Evolutionary conservation across 2,113 vertebrate genomes (phyloP).

Genomic region (Cariama cristata): DNA sequence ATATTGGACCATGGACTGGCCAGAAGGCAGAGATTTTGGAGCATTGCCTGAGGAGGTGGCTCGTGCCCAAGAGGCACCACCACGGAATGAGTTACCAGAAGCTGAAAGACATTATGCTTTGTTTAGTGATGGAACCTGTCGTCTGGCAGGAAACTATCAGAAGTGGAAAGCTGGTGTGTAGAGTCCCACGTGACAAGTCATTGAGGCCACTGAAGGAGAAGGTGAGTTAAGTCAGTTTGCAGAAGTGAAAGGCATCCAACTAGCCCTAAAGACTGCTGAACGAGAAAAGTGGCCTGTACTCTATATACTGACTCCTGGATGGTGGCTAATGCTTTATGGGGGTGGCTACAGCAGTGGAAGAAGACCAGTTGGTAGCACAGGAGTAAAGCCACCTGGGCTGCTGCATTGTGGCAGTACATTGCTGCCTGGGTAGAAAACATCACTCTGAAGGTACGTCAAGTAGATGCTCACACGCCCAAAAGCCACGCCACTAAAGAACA

Average conservation of each 20-base stretch:
- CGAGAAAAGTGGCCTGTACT: neutral
- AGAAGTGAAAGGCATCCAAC: neutral
- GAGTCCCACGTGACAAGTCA: neutral
- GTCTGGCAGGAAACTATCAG: neutral
- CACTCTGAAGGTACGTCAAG: neutral
- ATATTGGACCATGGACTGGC: neutral
- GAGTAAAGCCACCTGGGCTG: neutral
- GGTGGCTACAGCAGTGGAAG: neutral
- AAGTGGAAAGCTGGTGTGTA: neutral
- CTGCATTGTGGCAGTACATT: neutral
- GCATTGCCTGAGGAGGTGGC: neutral
- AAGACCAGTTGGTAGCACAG: neutral
- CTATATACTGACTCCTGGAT: neutral
- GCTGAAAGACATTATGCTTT: neutral
- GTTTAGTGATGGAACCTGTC: neutral
- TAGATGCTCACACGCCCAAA: neutral
- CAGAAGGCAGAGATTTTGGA: neutral
- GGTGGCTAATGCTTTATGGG: neutral
- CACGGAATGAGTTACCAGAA: neutral
- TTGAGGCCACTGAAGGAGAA: neutral
- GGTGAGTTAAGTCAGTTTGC: neutral
- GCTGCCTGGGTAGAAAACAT: neutral
- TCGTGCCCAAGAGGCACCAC: neutral
- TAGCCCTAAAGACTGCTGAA: neutral
- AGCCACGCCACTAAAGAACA: neutral